Evolutionary conservation across 1,140 invertebrate genomes (phyloP).

Genomic region (Elysia chlorotica): DNA sequence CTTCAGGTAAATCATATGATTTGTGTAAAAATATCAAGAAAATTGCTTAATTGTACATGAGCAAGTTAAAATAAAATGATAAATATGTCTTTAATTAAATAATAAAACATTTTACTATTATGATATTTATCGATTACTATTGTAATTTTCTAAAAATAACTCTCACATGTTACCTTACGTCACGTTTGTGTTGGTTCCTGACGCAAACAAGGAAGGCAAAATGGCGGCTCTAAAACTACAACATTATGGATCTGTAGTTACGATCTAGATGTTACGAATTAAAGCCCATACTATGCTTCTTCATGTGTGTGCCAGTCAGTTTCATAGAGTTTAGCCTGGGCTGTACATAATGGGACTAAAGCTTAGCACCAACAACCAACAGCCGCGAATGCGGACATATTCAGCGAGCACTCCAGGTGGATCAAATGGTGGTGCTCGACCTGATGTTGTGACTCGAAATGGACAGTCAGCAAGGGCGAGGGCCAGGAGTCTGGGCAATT

Average conservation of each 20-base stretch:
- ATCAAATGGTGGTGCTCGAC: slow-evolving; percentile 38
- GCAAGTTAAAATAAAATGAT: no score
- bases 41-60: no score
- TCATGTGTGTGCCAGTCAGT: no score
- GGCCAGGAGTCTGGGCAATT: slow-evolving; percentile 51
- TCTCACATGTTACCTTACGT: slow-evolving; percentile 31
- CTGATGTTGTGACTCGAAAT: slow-evolving; percentile 35
- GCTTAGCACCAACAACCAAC: slow-evolving; percentile 46
- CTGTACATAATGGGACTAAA: slow-evolving; percentile 51
- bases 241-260: slow-evolving; percentile 8
- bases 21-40: no score
- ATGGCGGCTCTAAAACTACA: slow-evolving; percentile 44
- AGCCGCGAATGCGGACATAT: slow-evolving; percentile 52
- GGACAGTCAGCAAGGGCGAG: slow-evolving; percentile 40
- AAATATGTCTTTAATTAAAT: no score
- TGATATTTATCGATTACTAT: neutral
- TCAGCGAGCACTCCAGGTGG: slow-evolving; percentile 51
- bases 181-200: slow-evolving; percentile 56
- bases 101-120: no score
- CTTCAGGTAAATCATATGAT: no score
- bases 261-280: neutral
- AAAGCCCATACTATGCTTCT: neutral
- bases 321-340: no score
- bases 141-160: slow-evolving; percentile 13
- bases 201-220: slow-evolving; percentile 55